Base-by-base conservation (phyloP, 2,797 vertebrate genomes). In the Tapirus indicus region DNA sequence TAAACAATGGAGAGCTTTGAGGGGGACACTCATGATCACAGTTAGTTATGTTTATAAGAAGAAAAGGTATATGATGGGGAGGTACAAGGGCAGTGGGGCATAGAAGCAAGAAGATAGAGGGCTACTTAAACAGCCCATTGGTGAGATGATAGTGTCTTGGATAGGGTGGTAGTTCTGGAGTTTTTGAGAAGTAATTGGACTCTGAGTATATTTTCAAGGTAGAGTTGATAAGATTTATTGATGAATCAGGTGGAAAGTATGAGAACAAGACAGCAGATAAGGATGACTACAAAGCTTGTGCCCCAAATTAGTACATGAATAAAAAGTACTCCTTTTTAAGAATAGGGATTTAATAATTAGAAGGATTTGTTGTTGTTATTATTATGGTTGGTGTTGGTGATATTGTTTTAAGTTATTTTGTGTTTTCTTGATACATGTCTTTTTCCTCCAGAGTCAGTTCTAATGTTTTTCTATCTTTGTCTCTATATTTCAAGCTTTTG, bases 21-120 rank as follows among this genome's bases (percentile, higher is more conserved):
- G 10, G 49, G 7, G 1, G 7, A 52, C 21, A 52, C 16, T 14
- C 17, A 27, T 74, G 58, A 4, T 49, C 4, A 38, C 20, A 74
- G 16, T 41, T 44, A 74, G 16, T 41, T 44, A 60, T 27, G 41
- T 54, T 20, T 83, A n/a, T 29, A 35, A n/a, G 17, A 4, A 69
- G 32, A 35, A 78, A 68, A 52, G 2, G 7, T 23, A 77, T n/a
- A 18, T 75, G 27, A 44, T 35, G 29, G 7, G 14, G 16, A 85
- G 3, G 1, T 16, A 6, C 2, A 23, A 11, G 27, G 21, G 6
- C 6, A 80, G 5, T 0, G 4, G 47, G 20, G 9, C 7, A 38
- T 13, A 17, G 29, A 78, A 69, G 21, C 18, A 58, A 52, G n/a
- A 29, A 62, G 7, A 54, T 32, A 27, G 18, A 21, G 20, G 10